Evolutionary conservation across 2,888 invertebrate species (phyloP), one percentile per base, ranked within the genome.

Genomic region (Drosophila affinis): DNA sequence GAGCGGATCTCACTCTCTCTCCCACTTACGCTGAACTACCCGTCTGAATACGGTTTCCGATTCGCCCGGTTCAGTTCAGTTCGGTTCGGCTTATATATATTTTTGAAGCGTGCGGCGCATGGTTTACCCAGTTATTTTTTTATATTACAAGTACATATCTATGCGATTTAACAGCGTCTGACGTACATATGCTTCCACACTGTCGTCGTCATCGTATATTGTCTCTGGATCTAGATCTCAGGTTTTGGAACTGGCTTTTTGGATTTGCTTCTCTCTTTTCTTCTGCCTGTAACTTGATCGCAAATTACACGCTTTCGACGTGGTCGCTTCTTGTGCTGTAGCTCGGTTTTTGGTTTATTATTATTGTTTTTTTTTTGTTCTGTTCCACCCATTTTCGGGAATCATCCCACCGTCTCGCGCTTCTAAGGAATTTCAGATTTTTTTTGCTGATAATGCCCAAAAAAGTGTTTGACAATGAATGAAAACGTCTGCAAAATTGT

Each of bases 281-380:
- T 4, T 9, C 34, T 14, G 39, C 14, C 75, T 63, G 81, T 75
- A 81, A 83, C 70, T 59, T 60, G 87, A 81, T 81, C 84, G 58
- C 58, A 59, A 71, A 72, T 72, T 70, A 60, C 71, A 71, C 72
- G 71, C 61, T 67, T 63, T 56, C 62, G 56, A 65, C 55, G 53
- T 62, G 71, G 53, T 55, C 46, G 52, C 39, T n/a, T 39, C 55
- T n/a, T 12, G 9, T 46, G 32, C 44, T 47, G 39, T 14, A 34
- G 62, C 45, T 24, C 63, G 64, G 47, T 63, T 61, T 60, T 45
- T 56, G 48, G 46, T 39, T 67, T 39, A 27, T 54, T 48, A 29
- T 68, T 59, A 17, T 24, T 39, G 24, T 69, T 46, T 39, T 34
- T 58, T 53, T 39, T 32, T 44, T 45, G 45, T 27, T 67, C 34